phyloP scores from a whole-genome alignment of 2,888 invertebrate genomes.

The Schrankia costaestrigalis region DNA sequence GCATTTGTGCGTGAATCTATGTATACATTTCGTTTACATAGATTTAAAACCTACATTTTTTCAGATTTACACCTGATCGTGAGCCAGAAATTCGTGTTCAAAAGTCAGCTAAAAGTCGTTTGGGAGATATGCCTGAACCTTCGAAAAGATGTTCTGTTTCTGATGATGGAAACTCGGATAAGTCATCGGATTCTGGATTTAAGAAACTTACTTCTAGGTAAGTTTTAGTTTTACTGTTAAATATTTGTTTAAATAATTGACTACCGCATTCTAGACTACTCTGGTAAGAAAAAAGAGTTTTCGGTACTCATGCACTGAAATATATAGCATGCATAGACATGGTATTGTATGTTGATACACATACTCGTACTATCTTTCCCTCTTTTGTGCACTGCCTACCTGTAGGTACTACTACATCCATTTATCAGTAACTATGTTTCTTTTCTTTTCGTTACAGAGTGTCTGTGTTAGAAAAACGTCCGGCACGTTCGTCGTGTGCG shows the following conservation, averaged over 20 bases:
- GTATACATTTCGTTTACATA: too few relatives aligned
- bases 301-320: too few relatives aligned
- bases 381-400: too few relatives aligned
- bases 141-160: slow-evolving; percentile 39
- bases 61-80: slow-evolving; percentile 68
- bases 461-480: slow-evolving; percentile 47
- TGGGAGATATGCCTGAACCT: slow-evolving; percentile 38
- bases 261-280: too few relatives aligned
- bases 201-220: slow-evolving; percentile 61
- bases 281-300: too few relatives aligned
- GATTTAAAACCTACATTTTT: slow-evolving; percentile 24
- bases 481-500: slow-evolving; percentile 43
- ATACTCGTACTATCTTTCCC: too few relatives aligned
- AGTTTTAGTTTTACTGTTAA: slow-evolving; percentile 4
- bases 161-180: slow-evolving; percentile 42
- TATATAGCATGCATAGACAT: too few relatives aligned
- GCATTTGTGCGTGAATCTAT: not conserved
- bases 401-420: too few relatives aligned
- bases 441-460: slow-evolving; percentile 52
- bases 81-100: slow-evolving; percentile 46
- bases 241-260: too few relatives aligned
- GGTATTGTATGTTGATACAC: too few relatives aligned
- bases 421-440: not conserved
- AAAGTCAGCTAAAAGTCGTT: slow-evolving; percentile 54
- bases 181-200: slow-evolving; percentile 33